Conservation (phyloP, 2,797 vertebrate genomes). For the Carduelis carduelis region DNA sequence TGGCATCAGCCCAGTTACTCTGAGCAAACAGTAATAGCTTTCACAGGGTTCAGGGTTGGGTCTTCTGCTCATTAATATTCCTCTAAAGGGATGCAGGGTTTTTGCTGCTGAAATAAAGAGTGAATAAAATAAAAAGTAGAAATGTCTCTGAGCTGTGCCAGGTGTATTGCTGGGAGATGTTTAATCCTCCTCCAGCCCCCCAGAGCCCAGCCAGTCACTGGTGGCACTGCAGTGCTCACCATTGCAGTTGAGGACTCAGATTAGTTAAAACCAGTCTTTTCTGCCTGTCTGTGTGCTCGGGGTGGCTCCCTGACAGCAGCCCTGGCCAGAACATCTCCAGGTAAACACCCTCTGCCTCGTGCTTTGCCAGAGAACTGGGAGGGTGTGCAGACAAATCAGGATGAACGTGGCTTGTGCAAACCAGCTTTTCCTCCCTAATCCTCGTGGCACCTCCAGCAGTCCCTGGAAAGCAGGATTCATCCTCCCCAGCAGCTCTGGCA, state of each 20-base stretch:
- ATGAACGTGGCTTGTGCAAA: background rate
- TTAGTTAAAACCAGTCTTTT: background rate
- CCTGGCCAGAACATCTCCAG: background rate
- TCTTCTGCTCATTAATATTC: background rate
- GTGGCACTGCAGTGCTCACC: background rate
- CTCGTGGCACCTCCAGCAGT: fast-evolving
- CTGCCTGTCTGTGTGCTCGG: fast-evolving
- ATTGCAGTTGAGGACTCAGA: fast-evolving
- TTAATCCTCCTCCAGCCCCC: background rate
- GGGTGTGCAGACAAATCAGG: background rate
- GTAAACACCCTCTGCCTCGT: fast-evolving
- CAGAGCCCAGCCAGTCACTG: background rate
- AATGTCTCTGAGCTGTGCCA: background rate
- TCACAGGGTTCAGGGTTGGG: background rate
- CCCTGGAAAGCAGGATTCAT: background rate
- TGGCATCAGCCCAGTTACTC: background rate
- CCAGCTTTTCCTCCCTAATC: background rate
- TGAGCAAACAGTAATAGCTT: background rate
- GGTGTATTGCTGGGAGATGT: background rate
- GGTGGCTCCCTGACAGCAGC: background rate
- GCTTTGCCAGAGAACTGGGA: background rate
- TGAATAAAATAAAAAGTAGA: background rate
- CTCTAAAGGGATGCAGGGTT: background rate
- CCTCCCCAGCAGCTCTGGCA: background rate
- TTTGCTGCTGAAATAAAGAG: background rate